Base-by-base conservation (phyloP, 2,113 vertebrate genomes). In the Elachura formosa region DNA sequence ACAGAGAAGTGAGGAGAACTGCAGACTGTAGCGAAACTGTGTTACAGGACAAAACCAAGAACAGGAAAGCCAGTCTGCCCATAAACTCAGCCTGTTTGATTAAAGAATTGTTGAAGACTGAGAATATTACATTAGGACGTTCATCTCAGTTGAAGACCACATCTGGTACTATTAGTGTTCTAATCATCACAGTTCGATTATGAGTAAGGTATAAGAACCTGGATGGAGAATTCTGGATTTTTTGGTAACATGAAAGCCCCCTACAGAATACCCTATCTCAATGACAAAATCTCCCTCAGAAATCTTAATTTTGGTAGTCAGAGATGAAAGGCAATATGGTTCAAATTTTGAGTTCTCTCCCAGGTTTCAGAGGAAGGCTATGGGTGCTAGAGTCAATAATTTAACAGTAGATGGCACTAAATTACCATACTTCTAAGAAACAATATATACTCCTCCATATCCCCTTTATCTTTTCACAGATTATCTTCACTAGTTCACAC, bases 381-480 rank as follows among this genome's bases (percentile, higher is more conserved):
- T 46, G 38, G 81, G 33, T 87, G 67, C 49, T 85, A 64, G 19
- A 94, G 67, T 83, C 87, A 95, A 67, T 84, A 83, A 89, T 75
- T 79, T 91, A 94, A 96, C 97, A 97, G 96, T 71, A 96, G 96
- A 96, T 96, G 97, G 96, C 96, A 97, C 95, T 92, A 97, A 94
- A 64, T 94, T 96, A 89, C 93, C 91, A 69, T 83, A 36, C 52
- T 84, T 94, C 46, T 62, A 93, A 84, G 49, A 91, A 84, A 72
- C 59, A 43, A 56, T 38, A 56, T 26, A 82, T 34, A 77, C 12
- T 58, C 24, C 33, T 55, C 36, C 34, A 26, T 28, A 80, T 43
- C 15, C 59, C 68, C 56, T 82, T 72, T 40, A 40, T 73, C 54
- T 90, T 89, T 80, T 64, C 82, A 73, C 26, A 62, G 56, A 22